These are phyloP conservation scores for Frieseomelitta varia DNA, from an alignment of 1,140 invertebrate species.

Conservation along the genomic window DNA sequence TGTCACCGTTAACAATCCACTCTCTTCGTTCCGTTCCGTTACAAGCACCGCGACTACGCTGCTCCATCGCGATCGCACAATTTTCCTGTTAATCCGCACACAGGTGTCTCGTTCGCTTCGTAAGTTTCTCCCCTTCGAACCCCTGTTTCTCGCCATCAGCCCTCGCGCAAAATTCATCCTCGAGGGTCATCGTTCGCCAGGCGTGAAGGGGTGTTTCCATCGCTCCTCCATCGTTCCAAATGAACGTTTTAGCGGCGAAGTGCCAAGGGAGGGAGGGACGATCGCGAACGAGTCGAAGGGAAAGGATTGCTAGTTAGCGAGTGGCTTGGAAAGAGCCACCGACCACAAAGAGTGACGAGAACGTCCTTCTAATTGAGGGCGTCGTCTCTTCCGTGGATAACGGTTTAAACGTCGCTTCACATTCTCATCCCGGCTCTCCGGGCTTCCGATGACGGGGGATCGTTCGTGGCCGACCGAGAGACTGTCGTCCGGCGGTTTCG, in stretches of 20 bases:
- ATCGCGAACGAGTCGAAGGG: background rate
- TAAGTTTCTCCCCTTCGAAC: background rate
- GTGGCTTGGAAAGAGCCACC: background rate
- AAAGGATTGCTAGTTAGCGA: slow-evolving; percentile 2
- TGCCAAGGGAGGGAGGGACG: background rate
- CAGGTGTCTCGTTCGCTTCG: no score
- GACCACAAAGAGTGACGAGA: background rate
- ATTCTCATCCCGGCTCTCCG: background rate
- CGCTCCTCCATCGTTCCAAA: background rate
- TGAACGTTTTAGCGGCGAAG: background rate
- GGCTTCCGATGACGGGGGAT: background rate
- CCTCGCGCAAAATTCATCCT: background rate
- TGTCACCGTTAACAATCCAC: background rate
- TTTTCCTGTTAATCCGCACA: background rate
- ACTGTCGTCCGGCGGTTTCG: background rate
- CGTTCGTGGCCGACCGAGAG: background rate
- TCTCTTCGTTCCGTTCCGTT: background rate
- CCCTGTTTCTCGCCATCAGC: background rate
- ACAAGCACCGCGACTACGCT: background rate
- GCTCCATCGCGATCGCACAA: background rate
- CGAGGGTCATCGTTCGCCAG: background rate
- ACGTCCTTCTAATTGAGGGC: slow-evolving; percentile 22
- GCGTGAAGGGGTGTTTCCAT: no score
- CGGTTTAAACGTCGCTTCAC: slow-evolving; percentile 9
- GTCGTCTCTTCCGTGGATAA: slow-evolving; percentile 8